Percentiles rank a stretch among this genome's conserved stretches.
Evolutionary conservation across 53 echinoderm and acorn worm species (phyloP).

Genomic region (Holothuria scabra): DNA sequence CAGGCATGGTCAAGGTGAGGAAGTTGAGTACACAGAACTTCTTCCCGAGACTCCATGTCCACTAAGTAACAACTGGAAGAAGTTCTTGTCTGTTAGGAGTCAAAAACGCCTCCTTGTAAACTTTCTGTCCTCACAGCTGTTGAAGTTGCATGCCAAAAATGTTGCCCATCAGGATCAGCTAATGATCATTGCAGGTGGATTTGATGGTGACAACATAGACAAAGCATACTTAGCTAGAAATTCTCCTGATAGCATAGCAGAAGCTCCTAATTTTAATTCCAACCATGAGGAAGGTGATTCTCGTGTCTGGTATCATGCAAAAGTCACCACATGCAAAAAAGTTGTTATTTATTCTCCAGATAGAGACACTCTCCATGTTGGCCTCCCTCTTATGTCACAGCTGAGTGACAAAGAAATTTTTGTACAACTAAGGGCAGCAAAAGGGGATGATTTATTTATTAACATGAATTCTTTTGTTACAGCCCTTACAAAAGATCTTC

Average conservation of each 20-base stretch:
- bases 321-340: background rate
- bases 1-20: conserved; percentile 20
- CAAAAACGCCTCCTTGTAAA: conserved; percentile 4
- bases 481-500: too few species aligned
- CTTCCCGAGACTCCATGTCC: background rate
- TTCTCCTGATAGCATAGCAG: too few species aligned
- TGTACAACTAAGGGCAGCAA: too few species aligned
- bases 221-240: background rate
- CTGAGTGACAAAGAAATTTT: too few species aligned
- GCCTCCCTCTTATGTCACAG: background rate
- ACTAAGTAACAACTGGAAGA: background rate
- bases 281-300: conserved; percentile 2
- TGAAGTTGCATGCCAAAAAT: background rate
- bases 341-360: conserved; percentile 3
- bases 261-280: background rate
- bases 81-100: background rate
- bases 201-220: background rate
- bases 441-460: background rate
- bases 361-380: conserved; percentile 11
- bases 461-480: too few species aligned
- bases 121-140: background rate
- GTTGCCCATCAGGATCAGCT: too few species aligned
- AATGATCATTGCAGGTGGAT: conserved; percentile 2
- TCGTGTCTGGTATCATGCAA: conserved; percentile 18
- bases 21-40: background rate